Base-by-base conservation (phyloP, 2,113 vertebrate genomes). In the Mugil cephalus region DNA sequence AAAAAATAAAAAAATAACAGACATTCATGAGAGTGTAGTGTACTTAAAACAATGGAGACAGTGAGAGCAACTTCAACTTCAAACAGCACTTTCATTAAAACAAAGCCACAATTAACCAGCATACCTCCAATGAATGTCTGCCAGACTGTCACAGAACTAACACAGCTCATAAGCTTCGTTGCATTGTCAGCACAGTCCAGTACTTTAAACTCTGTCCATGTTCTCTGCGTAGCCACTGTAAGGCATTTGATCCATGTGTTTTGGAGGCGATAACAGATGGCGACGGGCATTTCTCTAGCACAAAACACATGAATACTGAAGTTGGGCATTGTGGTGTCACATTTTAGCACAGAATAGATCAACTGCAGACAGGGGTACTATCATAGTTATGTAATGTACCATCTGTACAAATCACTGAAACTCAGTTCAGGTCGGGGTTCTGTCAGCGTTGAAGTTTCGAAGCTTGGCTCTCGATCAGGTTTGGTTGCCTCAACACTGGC, bases 261-360 rank as follows among this genome's bases (percentile, higher is more conserved):
- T 30, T 58, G 39, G 68, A 53, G 50, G 38, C 62, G 55, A 58
- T 62, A 47, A 63, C 80, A 87, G 83, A 86, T 84, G 79, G 79
- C 24, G 63, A 47, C 45, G 58, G 46, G 46, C 17, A 18, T 67
- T 74, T 74, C 62, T 83, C 61, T 68, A 56, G 39, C 50, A 63
- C 50, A 35, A 73, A 86, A 82, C 38, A 53, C 66, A 74, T 86
- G 64, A 83, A 82, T 39, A 17, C 13, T 58, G 34, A 15, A 77
- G 68, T 69, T 81, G 63, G 50, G 59, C 60, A 66, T 66, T 46
- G 43, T 40, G 43, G 46, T 56, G 67, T 75, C 47, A 74, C 43
- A 17, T 42, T 66, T 66, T 51, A 58, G 46, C 61, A 70, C 53
- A 50, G 53, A 69, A 64, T 68, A 48, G 24, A 53, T 63, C 65